Evolutionary conservation across 1,140 invertebrate species (phyloP), one percentile per base, ranked within the genome.

Genomic region (Eciton burchellii): DNA sequence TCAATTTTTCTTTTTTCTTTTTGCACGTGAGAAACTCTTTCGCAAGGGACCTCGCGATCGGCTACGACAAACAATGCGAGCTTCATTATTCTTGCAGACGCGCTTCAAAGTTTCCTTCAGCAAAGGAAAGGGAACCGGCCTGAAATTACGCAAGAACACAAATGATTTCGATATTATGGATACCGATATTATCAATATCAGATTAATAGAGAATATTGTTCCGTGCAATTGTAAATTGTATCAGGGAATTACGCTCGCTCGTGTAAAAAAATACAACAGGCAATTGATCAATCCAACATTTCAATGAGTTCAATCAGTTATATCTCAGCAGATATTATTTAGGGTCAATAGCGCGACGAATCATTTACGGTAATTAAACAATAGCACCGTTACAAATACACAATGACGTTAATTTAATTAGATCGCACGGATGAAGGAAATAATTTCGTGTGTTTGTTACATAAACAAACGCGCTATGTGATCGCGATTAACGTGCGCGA

Each of bases 281-380:
- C n/a, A 63, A 74, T 63, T 66, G 62, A 41, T 66, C 62, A 41
- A 66, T 63, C 14, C n/a, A 41, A 77, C 45, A 77, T 66, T n/a
- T 54, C 62, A 77, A 52, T 54, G 29, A 26, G 14, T n/a, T 66
- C 47, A n/a, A n/a, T n/a, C n/a, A 35, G 21, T 45, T 77, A 77
- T 54, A 68, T 47, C 35, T 66, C 74, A 43, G 54, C 62, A 68
- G 66, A 68, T 24, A 79, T 79, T 79, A 79, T 79, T 70, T 79
- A 43, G 49, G 56, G 35, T 79, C 63, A 68, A 79, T 79, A 79
- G 56, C 24, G 24, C 49, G 63, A 35, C 21, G 45, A 70, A 79
- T 79, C 52, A 68, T 79, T 79, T 21, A 56, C 49, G 56, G 74
- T 79, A 70, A 79, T 79, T 79, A 70, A 79, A 35, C 74, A 79